phyloP scores from a whole-genome alignment of 1,140 invertebrate genomes.

The Lepidurus packardi region DNA sequence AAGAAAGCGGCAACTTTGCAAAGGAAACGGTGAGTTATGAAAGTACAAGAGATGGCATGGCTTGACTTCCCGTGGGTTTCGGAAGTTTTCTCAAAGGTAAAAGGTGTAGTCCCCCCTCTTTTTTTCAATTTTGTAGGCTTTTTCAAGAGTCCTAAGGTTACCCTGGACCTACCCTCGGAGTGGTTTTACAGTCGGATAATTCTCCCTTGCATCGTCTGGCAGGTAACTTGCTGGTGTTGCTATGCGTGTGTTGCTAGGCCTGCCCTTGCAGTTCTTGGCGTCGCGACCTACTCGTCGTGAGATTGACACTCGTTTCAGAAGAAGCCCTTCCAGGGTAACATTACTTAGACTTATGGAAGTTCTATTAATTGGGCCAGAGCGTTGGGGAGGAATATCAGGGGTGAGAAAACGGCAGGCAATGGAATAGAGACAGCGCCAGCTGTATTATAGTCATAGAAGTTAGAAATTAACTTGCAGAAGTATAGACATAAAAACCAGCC shows the following conservation, averaged over 20 bases:
- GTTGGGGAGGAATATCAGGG: neutral
- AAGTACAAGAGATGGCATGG: neutral
- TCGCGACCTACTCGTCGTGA: neutral
- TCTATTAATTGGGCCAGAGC: neutral
- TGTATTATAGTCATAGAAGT: too few relatives aligned
- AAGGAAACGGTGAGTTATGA: constrained; percentile 9
- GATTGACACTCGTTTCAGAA: neutral
- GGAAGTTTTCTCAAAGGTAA: neutral
- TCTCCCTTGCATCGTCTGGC: neutral
- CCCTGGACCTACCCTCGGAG: neutral
- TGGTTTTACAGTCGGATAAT: neutral
- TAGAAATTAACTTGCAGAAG: neutral
- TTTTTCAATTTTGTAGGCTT: neutral
- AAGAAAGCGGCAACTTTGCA: neutral
- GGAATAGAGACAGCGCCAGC: too few relatives aligned
- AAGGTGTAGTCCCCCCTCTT: neutral
- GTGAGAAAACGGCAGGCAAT: too few relatives aligned
- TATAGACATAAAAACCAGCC: neutral
- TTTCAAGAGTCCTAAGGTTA: neutral
- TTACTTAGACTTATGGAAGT: neutral
- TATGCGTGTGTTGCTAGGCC: constrained; percentile 12
- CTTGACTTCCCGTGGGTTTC: neutral
- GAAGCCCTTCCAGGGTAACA: neutral
- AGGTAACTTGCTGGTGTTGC: neutral
- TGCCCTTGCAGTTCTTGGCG: neutral